These are phyloP conservation scores for Nematostella vectensis DNA, from an alignment of 92 coral and sea anemone species.

Conservation along the genomic window DNA sequence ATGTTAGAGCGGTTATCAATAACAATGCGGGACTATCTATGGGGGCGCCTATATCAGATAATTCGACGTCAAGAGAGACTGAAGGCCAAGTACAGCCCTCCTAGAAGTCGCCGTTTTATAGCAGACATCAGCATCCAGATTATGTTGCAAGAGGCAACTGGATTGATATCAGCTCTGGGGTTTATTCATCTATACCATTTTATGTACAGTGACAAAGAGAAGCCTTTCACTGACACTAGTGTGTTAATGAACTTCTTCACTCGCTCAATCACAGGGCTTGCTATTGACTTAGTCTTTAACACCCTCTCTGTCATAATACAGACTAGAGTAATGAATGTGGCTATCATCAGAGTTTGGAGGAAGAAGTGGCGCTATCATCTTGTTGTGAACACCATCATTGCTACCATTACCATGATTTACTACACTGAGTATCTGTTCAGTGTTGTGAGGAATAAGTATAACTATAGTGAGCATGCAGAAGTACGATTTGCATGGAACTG, in stretches of 20 bases:
- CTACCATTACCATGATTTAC: constrained; percentile 17
- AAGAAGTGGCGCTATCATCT: constrained; percentile 37
- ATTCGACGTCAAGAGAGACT: constrained; percentile 13
- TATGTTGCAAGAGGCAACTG: constrained; percentile 50
- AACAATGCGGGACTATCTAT: constrained; percentile 51
- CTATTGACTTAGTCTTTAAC: constrained; percentile 50
- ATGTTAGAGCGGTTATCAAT: constrained; percentile 42
- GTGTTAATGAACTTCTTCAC: constrained; percentile 16
- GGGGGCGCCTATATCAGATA: constrained; percentile 38
- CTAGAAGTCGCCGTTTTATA: constrained; percentile 61
- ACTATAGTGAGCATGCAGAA: constrained; percentile 4
- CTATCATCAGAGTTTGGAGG: constrained; percentile 43
- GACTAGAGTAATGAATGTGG: constrained; percentile 23
- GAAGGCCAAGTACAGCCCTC: constrained; percentile 27
- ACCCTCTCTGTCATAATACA: constrained; percentile 35
- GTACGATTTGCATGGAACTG: constrained; percentile 12
- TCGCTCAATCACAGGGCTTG: constrained; percentile 43
- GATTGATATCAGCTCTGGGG: constrained; percentile 44
- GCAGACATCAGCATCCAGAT: constrained; percentile 71
- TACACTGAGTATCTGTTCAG: constrained; percentile 21
- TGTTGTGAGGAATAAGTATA: constrained; percentile 9
- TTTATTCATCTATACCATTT: constrained; percentile 39
- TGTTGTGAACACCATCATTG: constrained; percentile 11
- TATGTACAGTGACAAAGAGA: constrained; percentile 29
- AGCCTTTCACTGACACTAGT: constrained; percentile 15